Base-by-base conservation (phyloP, 2,888 invertebrate genomes). In the Athalia circularis region DNA sequence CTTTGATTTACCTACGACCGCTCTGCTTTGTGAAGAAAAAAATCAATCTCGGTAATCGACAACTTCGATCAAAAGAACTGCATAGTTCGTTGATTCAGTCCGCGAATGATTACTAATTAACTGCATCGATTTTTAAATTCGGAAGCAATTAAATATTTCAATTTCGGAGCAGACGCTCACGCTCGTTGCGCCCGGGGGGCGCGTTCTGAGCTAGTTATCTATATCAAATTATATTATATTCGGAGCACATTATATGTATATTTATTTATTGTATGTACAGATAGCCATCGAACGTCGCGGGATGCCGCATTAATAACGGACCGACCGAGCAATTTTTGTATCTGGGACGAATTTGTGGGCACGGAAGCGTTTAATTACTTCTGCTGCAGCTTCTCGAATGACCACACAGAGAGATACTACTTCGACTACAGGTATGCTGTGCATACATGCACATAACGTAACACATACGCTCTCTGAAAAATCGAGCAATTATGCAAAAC, bases 401-500 rank as follows among this genome's bases (percentile, higher is more conserved):
- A 29, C 29, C 29, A 29, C 29, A 29, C 29, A 29, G 29, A 29
- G 29, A 29, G 29, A 29, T 29, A 29, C 29, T 29, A 1, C 29
- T 29, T 29, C 29, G 1, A 29, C 29, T 29, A 29, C 29, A 29
- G 29, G 29, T 29, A 29, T 2, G 29, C 29, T 29, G 2, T 29
- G 62, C 72, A 78, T 29, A 29, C 29, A 29, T 29, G 29, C 29
- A 29, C 2, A 29, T 29, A 29, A 29, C 78, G 74, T 68, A 61
- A 29, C 50, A 47, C 13, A 68, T 54, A 80, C 15, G 50, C 3
- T 7, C 11, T 68, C 15, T 68, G 81, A 85, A 85, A 85, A 84
- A 85, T 84, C 80, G 70, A 45, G 80, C 80, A 83, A 85, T 83
- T 84, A 84, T 79, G 84, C 81, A 80, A 84, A 83, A 84, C 80